Percentiles rank a stretch among this genome's conserved stretches.
Conservation (phyloP, 37 sponge, comb jelly and placozoan species). For the Halichondria panicea region DNA sequence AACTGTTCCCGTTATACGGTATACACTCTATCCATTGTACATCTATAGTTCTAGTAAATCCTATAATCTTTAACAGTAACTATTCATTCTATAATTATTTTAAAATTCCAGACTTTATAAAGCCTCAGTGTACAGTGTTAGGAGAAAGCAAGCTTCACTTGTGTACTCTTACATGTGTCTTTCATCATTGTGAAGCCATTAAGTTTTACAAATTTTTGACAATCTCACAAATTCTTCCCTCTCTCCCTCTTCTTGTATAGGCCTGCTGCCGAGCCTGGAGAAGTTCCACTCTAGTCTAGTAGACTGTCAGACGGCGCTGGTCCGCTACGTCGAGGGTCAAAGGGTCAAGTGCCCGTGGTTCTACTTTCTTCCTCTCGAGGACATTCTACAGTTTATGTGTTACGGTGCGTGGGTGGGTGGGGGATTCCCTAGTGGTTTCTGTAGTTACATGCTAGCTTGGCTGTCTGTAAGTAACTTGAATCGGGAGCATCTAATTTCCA, state of each 20-base stretch:
- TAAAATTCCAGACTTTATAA: too few species aligned
- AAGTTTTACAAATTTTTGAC: too few species aligned
- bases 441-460: neutral
- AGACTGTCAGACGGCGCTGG: conserved; percentile 56
- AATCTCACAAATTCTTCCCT: too few species aligned
- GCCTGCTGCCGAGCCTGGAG: conserved; percentile 68
- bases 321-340: conserved; percentile 49
- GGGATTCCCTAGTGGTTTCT: neutral
- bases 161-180: neutral
- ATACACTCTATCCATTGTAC: too few species aligned
- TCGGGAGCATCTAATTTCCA: neutral
- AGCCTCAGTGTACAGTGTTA: too few species aligned
- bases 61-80: too few species aligned
- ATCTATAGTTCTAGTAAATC: too few species aligned
- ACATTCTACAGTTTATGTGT: conserved; percentile 71
- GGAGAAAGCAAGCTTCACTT: too few species aligned
- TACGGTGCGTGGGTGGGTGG: conserved; percentile 29
- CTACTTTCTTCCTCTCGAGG: conserved; percentile 76
- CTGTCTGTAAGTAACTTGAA: neutral
- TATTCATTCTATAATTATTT: too few species aligned
- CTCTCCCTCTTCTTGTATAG: conserved; percentile 30
- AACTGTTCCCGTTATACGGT: too few species aligned
- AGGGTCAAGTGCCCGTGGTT: conserved; percentile 71
- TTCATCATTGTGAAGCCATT: neutral
- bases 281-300: conserved; percentile 55